Conservation (phyloP, 1,140 invertebrate genomes). For the Uloborus diversus region DNA sequence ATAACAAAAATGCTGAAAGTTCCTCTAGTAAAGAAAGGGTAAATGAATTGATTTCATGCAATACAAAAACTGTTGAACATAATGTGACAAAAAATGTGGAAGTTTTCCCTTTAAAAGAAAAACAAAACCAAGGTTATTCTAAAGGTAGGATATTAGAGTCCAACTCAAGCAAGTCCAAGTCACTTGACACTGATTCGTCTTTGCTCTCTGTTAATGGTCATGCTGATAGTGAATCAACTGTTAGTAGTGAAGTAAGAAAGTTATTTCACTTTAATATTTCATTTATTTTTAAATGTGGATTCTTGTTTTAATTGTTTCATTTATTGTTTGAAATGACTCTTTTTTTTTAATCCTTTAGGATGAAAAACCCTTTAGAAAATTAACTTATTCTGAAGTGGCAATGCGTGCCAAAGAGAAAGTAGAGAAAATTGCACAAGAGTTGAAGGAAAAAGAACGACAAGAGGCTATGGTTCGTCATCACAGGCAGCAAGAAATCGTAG, state of each 20-base stretch:
- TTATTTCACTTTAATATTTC: neutral
- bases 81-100: conserved; percentile 12
- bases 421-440: conserved; percentile 59
- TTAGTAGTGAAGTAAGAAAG: conserved; percentile 30
- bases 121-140: conserved; percentile 3
- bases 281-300: neutral
- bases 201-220: conserved; percentile 44
- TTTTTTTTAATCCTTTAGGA: conserved; percentile 13
- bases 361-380: conserved; percentile 64
- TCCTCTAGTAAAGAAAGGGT: conserved; percentile 44
- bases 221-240: conserved; percentile 41
- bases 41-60: conserved; percentile 9
- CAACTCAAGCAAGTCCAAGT: conserved; percentile 11
- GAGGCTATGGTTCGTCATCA: conserved; percentile 41
- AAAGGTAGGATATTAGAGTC: conserved; percentile 31
- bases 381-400: conserved; percentile 86
- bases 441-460: conserved; percentile 51
- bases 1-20: conserved; percentile 41
- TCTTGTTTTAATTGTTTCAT: neutral
- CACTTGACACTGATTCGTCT: neutral
- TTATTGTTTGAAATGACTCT: neutral
- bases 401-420: conserved; percentile 74
- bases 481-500: conserved; percentile 39
- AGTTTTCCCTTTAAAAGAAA: neutral
- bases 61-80: conserved; percentile 23